Evolutionary conservation across 2,113 vertebrate genomes (phyloP), one percentile per base, ranked within the genome.

Genomic region (Labeo rohita): DNA sequence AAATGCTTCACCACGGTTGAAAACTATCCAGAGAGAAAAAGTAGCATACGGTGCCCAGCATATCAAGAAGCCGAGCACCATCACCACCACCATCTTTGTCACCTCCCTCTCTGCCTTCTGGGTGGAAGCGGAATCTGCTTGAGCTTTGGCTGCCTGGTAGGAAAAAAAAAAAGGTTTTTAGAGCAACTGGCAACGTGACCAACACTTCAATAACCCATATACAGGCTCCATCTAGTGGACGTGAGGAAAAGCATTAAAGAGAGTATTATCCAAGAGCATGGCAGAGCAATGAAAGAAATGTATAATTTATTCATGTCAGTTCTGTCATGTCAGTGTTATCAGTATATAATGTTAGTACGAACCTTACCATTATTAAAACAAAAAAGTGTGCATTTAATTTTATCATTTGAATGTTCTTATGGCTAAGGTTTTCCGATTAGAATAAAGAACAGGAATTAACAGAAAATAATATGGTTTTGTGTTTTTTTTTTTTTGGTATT

Each of bases 61-160:
- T n/a, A 95, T 85, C 83, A 96, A 87, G 90, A 96, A 96, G 34
- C 94, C 94, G 2, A 93, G 1, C 63, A 96, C 93, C 95, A 95
- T 95, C 70, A 95, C 70, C 1, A 95, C 88, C 86, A 95, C 94
- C 95, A 95, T 95, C 91, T 89, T 93, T 61, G 93, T 95, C 83
- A 95, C 95, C 87, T 95, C 94, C 72, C 43, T 89, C 84, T 96
- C 95, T 3, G 94, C 95, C 82, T 95, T 95, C 91, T 95, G 94
- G 8, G 95, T 95, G 12, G 94, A 94, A 84, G 88, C 95, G 6
- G 95, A 95, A 87, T 95, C 94, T 28, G 93, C 92, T 78, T 95
- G 95, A 81, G 92, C 92, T 89, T 93, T 94, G 1, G 94, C 94
- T 70, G 92, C 95, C 95, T 96, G n/a, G 47, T 39, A 36, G 34